These are phyloP conservation scores for Argyrosomus regius DNA, from an alignment of 2,797 vertebrate species.

Conservation along the genomic window DNA sequence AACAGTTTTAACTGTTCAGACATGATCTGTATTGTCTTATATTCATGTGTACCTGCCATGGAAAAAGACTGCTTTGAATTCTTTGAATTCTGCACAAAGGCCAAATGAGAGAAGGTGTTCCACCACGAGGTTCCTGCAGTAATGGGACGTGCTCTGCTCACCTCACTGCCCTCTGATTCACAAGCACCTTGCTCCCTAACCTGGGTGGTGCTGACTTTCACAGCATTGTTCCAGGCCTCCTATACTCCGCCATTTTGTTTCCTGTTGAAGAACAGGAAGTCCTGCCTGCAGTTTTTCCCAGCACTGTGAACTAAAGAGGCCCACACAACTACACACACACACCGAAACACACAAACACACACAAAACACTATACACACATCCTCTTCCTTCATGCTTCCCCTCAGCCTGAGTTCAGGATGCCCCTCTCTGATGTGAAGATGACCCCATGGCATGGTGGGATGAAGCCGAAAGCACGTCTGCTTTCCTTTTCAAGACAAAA, in stretches of 20 bases:
- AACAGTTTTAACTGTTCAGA: background rate
- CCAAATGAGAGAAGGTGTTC: slow-evolving; percentile 47
- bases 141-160: slow-evolving; percentile 62
- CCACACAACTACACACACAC: slow-evolving; percentile 34
- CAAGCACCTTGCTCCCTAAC: slow-evolving; percentile 72
- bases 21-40: background rate
- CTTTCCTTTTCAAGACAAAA: slow-evolving; percentile 65
- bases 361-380: slow-evolving; percentile 52
- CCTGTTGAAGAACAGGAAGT: slow-evolving; percentile 81
- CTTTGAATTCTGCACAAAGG: slow-evolving; percentile 48
- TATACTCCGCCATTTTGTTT: slow-evolving; percentile 80
- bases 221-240: slow-evolving; percentile 83
- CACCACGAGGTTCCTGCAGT: slow-evolving; percentile 47
- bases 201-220: slow-evolving; percentile 85
- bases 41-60: slow-evolving; percentile 18
- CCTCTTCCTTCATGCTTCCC: slow-evolving; percentile 72
- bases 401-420: slow-evolving; percentile 71
- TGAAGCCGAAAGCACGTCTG: slow-evolving; percentile 67
- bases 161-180: slow-evolving; percentile 67
- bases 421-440: slow-evolving; percentile 75
- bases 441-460: slow-evolving; percentile 72
- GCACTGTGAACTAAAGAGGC: slow-evolving; percentile 62
- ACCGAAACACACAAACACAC: slow-evolving; percentile 37
- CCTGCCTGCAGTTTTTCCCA: slow-evolving; percentile 82
- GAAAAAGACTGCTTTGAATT: slow-evolving; percentile 38